phyloP scores from a whole-genome alignment of 1,140 invertebrate genomes.

The Babylonia areolata region DNA sequence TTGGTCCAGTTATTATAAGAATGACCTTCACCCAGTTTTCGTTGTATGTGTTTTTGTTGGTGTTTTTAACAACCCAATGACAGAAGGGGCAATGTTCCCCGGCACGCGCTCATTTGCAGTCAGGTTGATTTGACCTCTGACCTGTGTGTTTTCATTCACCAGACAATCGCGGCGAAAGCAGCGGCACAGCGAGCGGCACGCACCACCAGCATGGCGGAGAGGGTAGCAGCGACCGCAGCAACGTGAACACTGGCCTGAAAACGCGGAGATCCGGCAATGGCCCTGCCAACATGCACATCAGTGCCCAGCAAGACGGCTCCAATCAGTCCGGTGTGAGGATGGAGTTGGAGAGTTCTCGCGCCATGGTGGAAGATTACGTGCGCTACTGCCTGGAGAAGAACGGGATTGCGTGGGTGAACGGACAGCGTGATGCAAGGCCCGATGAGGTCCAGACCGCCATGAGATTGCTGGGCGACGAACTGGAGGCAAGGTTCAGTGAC shows the following conservation, averaged over 20 bases:
- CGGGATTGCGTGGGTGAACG: conserved; percentile 45
- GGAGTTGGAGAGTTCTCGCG: conserved; percentile 43
- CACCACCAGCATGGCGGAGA: too few relatives aligned
- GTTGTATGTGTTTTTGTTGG: too few relatives aligned
- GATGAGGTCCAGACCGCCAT: conserved; percentile 52
- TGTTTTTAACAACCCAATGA: too few relatives aligned
- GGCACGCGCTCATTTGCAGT: too few relatives aligned
- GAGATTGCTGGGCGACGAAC: conserved; percentile 71
- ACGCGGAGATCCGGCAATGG: not conserved
- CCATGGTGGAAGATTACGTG: conserved; percentile 50
- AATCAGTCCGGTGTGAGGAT: conserved; percentile 13
- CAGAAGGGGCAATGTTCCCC: too few relatives aligned
- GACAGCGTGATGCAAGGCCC: conserved; percentile 36
- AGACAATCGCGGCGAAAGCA: not conserved
- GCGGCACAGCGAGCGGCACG: not conserved
- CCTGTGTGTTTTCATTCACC: conserved; percentile 9
- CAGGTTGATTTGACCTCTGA: not conserved
- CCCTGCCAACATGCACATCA: not conserved
- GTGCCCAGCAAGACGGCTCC: not conserved
- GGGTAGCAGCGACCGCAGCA: not conserved
- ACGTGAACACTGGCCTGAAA: not conserved
- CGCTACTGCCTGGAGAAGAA: conserved; percentile 44
- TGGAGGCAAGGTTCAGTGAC: conserved; percentile 69
- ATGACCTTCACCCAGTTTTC: too few relatives aligned
- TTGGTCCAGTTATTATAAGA: too few relatives aligned